Percentiles rank a stretch among this genome's conserved stretches.
phyloP scores from a whole-genome alignment of 2,797 vertebrate genomes.

The Microctenopoma stevenorrisi region DNA sequence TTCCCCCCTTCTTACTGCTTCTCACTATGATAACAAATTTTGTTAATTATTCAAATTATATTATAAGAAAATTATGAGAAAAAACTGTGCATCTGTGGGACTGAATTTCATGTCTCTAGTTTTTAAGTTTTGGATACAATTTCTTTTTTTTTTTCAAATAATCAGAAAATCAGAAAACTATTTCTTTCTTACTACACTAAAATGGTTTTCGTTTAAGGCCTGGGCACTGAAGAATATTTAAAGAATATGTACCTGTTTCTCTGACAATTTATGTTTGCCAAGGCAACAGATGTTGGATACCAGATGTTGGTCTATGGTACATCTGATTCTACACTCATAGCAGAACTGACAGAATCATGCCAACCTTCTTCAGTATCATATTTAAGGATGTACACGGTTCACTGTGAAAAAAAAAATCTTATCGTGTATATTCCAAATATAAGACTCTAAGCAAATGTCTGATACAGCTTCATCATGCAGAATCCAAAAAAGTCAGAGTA shows the following conservation, averaged over 20 bases:
- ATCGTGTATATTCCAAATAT: background rate
- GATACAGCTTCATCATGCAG: background rate
- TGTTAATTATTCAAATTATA: background rate
- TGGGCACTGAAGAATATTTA: background rate
- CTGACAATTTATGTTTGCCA: slow-evolving; percentile 5
- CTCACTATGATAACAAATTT: background rate
- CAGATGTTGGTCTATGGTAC: background rate
- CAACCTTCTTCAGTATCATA: background rate
- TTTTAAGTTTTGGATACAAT: background rate
- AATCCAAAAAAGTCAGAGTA: no score
- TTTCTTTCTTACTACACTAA: background rate
- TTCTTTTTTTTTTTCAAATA: background rate
- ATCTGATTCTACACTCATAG: background rate
- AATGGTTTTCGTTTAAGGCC: slow-evolving; percentile 1
- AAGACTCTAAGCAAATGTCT: background rate
- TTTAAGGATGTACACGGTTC: background rate
- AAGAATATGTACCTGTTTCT: background rate
- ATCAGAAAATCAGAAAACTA: background rate
- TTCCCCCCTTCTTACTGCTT: background rate
- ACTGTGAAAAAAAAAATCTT: background rate
- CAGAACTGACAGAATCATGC: slow-evolving; percentile 11
- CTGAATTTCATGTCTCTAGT: background rate
- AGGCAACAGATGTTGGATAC: slow-evolving; percentile 8
- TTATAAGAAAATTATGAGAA: background rate
- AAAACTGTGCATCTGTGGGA: background rate